A percentile compares a stretch with the other conserved stretches of the same genome.
Evolutionary conservation across 2,797 vertebrate genomes (phyloP).

Genomic region (Acanthurus leucopareius): DNA sequence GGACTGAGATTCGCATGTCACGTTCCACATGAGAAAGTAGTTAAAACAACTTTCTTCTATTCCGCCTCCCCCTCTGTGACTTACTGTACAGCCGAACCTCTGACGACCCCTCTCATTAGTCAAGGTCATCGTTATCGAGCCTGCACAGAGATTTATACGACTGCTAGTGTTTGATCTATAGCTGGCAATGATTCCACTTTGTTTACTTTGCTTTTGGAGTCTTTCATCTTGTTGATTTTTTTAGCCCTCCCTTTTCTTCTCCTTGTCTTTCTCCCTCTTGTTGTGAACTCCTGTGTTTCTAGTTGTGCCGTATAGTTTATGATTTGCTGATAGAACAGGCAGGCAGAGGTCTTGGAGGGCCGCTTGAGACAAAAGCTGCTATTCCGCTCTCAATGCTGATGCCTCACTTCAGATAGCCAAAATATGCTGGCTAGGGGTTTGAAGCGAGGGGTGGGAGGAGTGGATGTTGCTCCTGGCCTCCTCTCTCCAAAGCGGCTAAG

Average conservation of each 20-base stretch:
- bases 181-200: constrained; percentile 27
- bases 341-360: constrained; percentile 63
- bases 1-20: neutral
- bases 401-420: constrained; percentile 69
- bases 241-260: constrained; percentile 45
- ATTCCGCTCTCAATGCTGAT: constrained; percentile 73
- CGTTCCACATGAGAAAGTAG: constrained; percentile 2
- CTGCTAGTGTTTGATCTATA: constrained; percentile 41
- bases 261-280: neutral
- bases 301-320: constrained; percentile 65
- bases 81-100: constrained; percentile 2
- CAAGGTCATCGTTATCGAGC: constrained; percentile 33
- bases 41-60: constrained; percentile 9
- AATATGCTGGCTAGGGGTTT: constrained; percentile 67
- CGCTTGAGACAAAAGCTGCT: constrained; percentile 75
- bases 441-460: constrained; percentile 48
- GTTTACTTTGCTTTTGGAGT: constrained; percentile 56
- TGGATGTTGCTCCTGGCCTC: constrained; percentile 70
- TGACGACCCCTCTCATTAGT: neutral
- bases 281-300: constrained; percentile 58
- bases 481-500: constrained; percentile 66
- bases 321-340: constrained; percentile 73
- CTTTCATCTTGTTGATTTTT: constrained; percentile 52
- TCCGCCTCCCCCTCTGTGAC: neutral
- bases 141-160: constrained; percentile 7